Evolutionary conservation across 2,888 invertebrate genomes (phyloP).

Genomic region (Cyclophora punctaria): DNA sequence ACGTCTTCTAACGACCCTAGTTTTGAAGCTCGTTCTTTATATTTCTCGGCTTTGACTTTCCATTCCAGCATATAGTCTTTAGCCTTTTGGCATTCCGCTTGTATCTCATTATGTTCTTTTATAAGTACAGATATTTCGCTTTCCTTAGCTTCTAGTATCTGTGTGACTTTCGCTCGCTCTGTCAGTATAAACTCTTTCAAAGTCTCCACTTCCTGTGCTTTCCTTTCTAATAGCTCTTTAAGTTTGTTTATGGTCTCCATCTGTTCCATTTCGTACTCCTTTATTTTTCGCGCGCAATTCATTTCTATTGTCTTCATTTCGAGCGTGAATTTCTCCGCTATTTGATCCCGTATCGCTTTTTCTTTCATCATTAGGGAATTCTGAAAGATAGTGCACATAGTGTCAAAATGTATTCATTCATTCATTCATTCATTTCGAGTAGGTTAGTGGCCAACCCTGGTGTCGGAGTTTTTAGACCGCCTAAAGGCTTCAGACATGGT

Average conservation of each 20-base stretch:
- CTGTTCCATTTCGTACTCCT: conserved; percentile 69
- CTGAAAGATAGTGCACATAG: conserved; percentile 32
- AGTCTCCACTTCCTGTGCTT: conserved; percentile 69
- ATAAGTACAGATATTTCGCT: conserved; percentile 64
- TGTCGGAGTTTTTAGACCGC: no score
- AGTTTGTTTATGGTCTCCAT: conserved; percentile 57
- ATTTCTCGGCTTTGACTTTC: conserved; percentile 54
- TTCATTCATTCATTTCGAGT: no score
- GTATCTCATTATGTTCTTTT: conserved; percentile 56
- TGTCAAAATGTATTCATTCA: no score
- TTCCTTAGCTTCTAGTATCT: conserved; percentile 69
- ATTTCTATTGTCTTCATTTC: conserved; percentile 77
- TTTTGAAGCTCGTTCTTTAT: conserved; percentile 49
- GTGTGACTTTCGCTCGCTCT: conserved; percentile 67
- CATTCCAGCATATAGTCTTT: conserved; percentile 48
- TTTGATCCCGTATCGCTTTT: conserved; percentile 78
- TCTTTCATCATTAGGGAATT: conserved; percentile 71
- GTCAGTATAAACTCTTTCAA: conserved; percentile 67
- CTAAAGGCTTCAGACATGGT: no score
- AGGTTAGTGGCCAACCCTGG: no score
- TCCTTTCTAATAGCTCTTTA: conserved; percentile 65
- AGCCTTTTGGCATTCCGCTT: conserved; percentile 50
- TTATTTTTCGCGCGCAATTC: conserved; percentile 64
- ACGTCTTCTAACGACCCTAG: conserved; percentile 51
- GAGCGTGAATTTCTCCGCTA: conserved; percentile 78